A percentile compares a stretch with the other conserved stretches of the same genome.
Evolutionary conservation across 1,140 invertebrate genomes (phyloP).

Genomic region (Cylas formicarius): DNA sequence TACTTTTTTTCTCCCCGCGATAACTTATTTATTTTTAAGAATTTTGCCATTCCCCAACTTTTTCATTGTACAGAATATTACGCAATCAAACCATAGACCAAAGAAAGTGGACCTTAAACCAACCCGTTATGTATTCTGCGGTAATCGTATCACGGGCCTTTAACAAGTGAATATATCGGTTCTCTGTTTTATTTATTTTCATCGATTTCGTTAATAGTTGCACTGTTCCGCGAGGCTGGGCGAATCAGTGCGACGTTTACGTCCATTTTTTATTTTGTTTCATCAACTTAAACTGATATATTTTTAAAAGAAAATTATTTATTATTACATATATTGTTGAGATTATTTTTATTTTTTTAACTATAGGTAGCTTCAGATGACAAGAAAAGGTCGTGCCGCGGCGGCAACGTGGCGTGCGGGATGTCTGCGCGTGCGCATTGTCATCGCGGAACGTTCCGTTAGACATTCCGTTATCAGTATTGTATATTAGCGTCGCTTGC

Average conservation of each 20-base stretch:
- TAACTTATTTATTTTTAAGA: conserved; percentile 15
- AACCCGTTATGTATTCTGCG: conserved; percentile 9
- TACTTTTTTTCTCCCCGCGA: conserved; percentile 17
- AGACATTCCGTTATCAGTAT: conserved; percentile 37
- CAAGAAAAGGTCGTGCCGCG: conserved; percentile 2
- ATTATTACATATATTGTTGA: conserved; percentile 23
- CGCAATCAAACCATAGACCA: conserved; percentile 9
- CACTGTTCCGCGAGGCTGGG: conserved; percentile 17
- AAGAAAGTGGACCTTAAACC: conserved; percentile 16
- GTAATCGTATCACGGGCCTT: conserved; percentile 9
- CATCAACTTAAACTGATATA: not conserved
- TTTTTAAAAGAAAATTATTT: conserved; percentile 15
- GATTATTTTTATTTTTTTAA: conserved; percentile 19
- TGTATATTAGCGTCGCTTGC: no score
- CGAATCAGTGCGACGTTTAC: not conserved
- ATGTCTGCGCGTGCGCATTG: conserved; percentile 5
- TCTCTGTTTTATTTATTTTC: conserved; percentile 8
- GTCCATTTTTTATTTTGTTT: not conserved
- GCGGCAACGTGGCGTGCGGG: not conserved
- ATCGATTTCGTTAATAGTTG: conserved; percentile 20
- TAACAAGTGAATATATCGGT: conserved; percentile 13
- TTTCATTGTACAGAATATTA: conserved; percentile 6
- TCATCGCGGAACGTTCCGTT: conserved; percentile 1
- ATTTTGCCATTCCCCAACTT: conserved; percentile 6
- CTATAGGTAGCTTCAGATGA: conserved; percentile 4